Conservation (phyloP, 2,888 invertebrate species). For the Disparrhopalites patrizii region DNA sequence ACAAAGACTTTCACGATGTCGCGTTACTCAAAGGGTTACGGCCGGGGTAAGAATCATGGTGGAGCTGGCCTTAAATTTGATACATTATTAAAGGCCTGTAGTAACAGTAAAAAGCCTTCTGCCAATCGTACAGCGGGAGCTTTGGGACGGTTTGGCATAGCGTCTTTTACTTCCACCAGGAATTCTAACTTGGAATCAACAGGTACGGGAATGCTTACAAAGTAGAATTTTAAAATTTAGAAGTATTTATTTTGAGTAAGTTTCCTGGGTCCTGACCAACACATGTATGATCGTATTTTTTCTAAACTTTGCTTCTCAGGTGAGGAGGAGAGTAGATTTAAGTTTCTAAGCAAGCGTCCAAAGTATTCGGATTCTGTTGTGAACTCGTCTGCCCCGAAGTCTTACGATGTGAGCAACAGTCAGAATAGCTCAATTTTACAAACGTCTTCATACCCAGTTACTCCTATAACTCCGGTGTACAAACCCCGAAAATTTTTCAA, state of each 20-base stretch:
- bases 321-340: constrained; percentile 35
- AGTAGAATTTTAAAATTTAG: neutral
- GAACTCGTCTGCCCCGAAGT: neutral
- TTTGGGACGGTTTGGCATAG: constrained; percentile 91
- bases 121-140: constrained; percentile 83
- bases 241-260: neutral
- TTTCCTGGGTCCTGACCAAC: too few species aligned
- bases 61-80: constrained; percentile 58
- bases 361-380: constrained; percentile 29
- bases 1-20: too few species aligned
- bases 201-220: constrained; percentile 26
- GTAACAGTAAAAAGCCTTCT: constrained; percentile 62
- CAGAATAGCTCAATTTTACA: neutral
- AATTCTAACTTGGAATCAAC: constrained; percentile 65
- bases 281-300: too few species aligned
- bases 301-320: constrained; percentile 1
- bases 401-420: constrained; percentile 9
- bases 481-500: constrained; percentile 87
- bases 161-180: constrained; percentile 85
- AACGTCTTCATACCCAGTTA: neutral
- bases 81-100: constrained; percentile 67
- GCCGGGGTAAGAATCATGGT: constrained; percentile 38
- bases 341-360: constrained; percentile 38
- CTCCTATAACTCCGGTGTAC: constrained; percentile 28
- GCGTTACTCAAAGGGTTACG: constrained; percentile 39